Conservation (phyloP, 2,888 invertebrate species). For the Oscheius sp. region DNA sequence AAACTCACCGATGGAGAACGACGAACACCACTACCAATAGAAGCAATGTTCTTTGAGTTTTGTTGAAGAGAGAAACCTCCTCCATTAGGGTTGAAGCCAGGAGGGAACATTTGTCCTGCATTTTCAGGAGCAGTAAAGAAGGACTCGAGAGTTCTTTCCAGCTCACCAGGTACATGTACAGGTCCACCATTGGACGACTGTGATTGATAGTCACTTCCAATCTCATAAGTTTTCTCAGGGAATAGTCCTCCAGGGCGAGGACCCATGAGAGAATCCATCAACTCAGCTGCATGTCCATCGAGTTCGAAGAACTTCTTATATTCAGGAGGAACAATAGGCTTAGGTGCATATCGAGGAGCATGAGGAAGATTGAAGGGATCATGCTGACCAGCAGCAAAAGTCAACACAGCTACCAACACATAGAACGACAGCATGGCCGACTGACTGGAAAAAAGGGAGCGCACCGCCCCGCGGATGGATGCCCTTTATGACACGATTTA, state of each 20-base stretch:
- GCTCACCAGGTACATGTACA: constrained; percentile 51
- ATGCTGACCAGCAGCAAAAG: constrained; percentile 41
- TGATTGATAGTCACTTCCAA: constrained; percentile 43
- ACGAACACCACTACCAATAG: constrained; percentile 46
- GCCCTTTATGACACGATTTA: constrained; percentile 34
- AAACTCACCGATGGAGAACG: constrained; percentile 37
- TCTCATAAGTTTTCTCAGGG: constrained; percentile 70
- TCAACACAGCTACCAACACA: constrained; percentile 31
- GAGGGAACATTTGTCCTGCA: constrained; percentile 57
- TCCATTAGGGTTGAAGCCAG: constrained; percentile 60
- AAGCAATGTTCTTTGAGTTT: constrained; percentile 59
- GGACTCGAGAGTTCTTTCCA: constrained; percentile 66
- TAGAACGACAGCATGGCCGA: constrained; percentile 44
- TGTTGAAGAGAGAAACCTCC: constrained; percentile 67
- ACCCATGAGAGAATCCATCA: constrained; percentile 68
- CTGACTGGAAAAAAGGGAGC: constrained; percentile 28
- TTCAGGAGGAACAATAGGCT: constrained; percentile 69
- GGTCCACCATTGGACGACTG: constrained; percentile 40
- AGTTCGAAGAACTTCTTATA: constrained; percentile 67
- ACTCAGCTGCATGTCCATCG: constrained; percentile 69
- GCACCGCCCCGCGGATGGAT: constrained; percentile 26
- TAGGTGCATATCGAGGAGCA: constrained; percentile 58
- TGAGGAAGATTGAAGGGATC: constrained; percentile 60
- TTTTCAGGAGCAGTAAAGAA: constrained; percentile 67
- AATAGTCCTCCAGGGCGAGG: constrained; percentile 69